These are phyloP conservation scores for Helicoverpa assulta DNA, from an alignment of 2,888 invertebrate genomes.

Conservation along the genomic window DNA sequence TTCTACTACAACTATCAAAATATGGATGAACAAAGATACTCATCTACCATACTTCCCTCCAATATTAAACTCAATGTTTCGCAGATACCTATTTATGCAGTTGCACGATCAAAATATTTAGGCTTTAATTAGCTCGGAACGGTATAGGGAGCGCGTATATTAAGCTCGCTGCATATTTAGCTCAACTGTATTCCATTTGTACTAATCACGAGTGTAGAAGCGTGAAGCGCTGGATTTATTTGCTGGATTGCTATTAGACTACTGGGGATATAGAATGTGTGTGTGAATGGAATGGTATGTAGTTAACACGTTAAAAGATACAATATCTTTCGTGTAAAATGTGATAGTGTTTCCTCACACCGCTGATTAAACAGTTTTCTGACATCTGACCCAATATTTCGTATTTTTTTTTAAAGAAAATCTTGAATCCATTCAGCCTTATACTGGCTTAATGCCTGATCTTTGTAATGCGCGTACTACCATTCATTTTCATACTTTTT, in stretches of 20 bases:
- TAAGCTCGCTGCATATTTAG: neutral
- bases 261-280: too few species aligned
- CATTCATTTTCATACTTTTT: too few species aligned
- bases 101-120: neutral
- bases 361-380: too few species aligned
- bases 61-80: neutral
- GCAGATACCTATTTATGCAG: constrained; percentile 1
- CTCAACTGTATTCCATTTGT: neutral
- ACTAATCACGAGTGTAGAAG: neutral
- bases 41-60: neutral
- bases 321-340: too few species aligned
- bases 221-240: neutral
- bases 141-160: neutral
- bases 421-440: too few species aligned
- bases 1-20: neutral
- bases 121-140: neutral
- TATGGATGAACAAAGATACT: neutral
- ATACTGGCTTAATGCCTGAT: too few species aligned
- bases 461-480: too few species aligned
- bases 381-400: too few species aligned
- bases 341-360: too few species aligned
- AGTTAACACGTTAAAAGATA: too few species aligned
- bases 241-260: neutral
- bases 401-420: too few species aligned
- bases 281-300: too few species aligned